These are phyloP conservation scores for Sebastiscus albofasciatus DNA, from an alignment of 2,797 vertebrate genomes.

Conservation along the genomic window DNA sequence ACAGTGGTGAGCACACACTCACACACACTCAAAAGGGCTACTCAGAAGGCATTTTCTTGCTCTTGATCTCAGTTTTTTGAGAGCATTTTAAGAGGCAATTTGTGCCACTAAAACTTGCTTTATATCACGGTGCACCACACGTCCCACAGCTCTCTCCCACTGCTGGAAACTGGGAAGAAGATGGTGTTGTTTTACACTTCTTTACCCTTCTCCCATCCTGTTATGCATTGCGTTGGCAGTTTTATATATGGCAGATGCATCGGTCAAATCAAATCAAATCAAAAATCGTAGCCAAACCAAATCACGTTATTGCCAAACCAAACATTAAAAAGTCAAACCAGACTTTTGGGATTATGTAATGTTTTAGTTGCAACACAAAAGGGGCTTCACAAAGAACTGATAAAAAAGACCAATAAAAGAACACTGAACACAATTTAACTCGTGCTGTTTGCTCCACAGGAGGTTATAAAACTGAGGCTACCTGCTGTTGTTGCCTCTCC, in stretches of 20 bases:
- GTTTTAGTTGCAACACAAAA: slow-evolving; percentile 16
- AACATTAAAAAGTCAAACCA: background rate
- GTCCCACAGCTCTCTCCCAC: slow-evolving; percentile 7
- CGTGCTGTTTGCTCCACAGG: background rate
- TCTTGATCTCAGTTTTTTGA: slow-evolving; percentile 8
- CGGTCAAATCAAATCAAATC: background rate
- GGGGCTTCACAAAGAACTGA: slow-evolving; percentile 4
- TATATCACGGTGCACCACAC: slow-evolving; percentile 13
- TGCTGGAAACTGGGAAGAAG: slow-evolving; percentile 8
- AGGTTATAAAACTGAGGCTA: background rate
- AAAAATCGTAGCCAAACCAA: background rate
- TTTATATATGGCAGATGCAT: slow-evolving; percentile 32
- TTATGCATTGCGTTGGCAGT: slow-evolving; percentile 6
- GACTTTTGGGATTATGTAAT: background rate
- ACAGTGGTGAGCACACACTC: slow-evolving; percentile 85
- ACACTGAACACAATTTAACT: background rate
- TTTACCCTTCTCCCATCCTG: background rate
- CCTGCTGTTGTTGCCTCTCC: background rate
- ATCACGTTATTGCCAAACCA: slow-evolving; percentile 4
- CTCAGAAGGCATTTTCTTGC: slow-evolving; percentile 8
- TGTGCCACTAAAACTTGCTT: slow-evolving; percentile 8
- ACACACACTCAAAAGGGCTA: background rate
- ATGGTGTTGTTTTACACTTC: background rate
- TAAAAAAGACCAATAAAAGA: background rate
- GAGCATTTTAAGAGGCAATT: slow-evolving; percentile 17